Conservation (phyloP, 2,113 vertebrate genomes). For the Pseudois nayaur region DNA sequence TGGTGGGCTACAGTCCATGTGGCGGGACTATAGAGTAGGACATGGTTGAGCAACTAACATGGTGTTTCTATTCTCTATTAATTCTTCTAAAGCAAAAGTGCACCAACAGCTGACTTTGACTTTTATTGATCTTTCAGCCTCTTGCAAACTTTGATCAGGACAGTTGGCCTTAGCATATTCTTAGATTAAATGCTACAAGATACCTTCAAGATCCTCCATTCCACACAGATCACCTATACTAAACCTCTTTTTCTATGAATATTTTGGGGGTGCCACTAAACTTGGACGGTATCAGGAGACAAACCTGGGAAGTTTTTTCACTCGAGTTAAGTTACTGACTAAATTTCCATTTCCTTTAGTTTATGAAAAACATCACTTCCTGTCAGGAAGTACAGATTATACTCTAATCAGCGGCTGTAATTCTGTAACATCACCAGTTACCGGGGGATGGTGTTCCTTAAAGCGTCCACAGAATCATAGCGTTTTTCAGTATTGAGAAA, state of each 20-base stretch:
- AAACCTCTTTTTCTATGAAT: background rate
- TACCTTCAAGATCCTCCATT: background rate
- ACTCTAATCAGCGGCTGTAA: background rate
- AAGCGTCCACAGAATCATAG: background rate
- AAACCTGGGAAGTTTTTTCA: background rate
- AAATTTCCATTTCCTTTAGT: background rate
- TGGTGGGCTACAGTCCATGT: background rate
- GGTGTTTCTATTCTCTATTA: background rate
- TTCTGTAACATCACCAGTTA: background rate
- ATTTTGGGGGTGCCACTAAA: background rate
- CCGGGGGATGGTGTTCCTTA: background rate
- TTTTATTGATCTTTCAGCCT: background rate
- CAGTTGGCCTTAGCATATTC: background rate
- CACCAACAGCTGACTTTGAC: background rate
- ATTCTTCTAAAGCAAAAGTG: background rate
- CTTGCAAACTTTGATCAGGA: background rate
- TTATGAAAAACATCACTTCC: rapidly evolving
- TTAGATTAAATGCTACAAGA: background rate
- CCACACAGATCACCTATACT: background rate
- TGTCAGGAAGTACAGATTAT: background rate
- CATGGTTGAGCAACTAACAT: background rate
- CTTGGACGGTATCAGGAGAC: background rate
- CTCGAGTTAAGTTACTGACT: background rate
- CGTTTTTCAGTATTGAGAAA: background rate
- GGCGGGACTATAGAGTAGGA: background rate